phyloP scores from a whole-genome alignment of 2,888 invertebrate species.

The Athrips mouffetella region DNA sequence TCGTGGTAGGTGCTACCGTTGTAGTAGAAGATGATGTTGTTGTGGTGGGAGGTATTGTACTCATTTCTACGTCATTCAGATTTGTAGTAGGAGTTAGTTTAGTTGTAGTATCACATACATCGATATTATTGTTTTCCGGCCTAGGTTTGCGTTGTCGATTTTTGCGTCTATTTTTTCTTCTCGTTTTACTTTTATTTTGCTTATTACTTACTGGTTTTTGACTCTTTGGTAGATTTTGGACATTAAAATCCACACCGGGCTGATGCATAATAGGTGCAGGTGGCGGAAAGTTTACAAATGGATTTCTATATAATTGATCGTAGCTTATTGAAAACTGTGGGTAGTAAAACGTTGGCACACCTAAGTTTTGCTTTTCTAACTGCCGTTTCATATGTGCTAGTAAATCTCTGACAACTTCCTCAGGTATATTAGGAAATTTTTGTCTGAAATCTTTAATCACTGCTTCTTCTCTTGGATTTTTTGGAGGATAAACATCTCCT shows the following conservation, averaged over 20 bases:
- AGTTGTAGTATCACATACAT: too few relatives aligned
- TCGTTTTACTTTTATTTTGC: conserved; percentile 19
- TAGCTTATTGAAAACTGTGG: conserved; percentile 27
- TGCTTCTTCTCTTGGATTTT: conserved; percentile 26
- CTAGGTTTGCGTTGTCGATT: too few relatives aligned
- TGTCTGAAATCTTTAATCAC: conserved; percentile 26
- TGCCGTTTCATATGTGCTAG: conserved; percentile 29
- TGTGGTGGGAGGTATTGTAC: not conserved
- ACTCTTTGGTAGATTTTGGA: too few relatives aligned
- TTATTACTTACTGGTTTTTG: too few relatives aligned
- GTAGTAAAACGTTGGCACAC: conserved; percentile 18
- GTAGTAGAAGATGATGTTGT: not conserved
- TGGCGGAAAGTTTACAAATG: conserved; percentile 11
- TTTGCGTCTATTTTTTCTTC: too few relatives aligned
- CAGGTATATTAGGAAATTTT: conserved; percentile 33
- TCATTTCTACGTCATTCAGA: not conserved
- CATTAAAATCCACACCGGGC: too few relatives aligned
- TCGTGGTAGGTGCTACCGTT: not conserved
- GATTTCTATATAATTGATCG: conserved; percentile 29
- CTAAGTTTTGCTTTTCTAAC: conserved; percentile 18
- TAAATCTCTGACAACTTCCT: conserved; percentile 26
- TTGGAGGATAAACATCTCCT: too few relatives aligned
- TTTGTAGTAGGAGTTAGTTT: not conserved
- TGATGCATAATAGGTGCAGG: not conserved
- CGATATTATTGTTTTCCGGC: too few relatives aligned